Evolutionary conservation across 1,140 invertebrate species (phyloP).

Genomic region (Apis mellifera): DNA sequence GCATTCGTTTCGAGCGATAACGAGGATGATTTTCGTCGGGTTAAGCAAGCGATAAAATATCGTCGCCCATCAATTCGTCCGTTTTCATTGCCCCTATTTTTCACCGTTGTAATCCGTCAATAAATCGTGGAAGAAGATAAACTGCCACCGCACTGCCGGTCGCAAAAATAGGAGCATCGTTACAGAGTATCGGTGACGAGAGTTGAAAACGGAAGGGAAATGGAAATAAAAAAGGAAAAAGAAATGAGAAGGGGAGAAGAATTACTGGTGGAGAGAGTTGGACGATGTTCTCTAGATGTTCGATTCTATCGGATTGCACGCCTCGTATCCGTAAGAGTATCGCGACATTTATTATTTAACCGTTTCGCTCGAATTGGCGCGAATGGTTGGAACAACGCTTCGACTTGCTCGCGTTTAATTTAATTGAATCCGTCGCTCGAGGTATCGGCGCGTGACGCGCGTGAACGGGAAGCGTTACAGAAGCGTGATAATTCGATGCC

Average conservation of each 20-base stretch:
- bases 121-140: constrained; percentile 40
- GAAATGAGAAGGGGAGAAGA: neutral
- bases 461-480: constrained; percentile 31
- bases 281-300: too few species aligned
- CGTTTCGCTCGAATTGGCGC: too few species aligned
- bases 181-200: neutral
- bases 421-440: neutral
- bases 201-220: neutral
- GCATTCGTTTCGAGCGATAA: constrained; percentile 5
- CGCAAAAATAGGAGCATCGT: constrained; percentile 10
- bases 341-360: too few species aligned
- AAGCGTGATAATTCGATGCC: neutral
- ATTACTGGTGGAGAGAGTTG: neutral
- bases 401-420: neutral
- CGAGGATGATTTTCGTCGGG: constrained; percentile 24
- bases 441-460: neutral
- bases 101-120: constrained; percentile 48
- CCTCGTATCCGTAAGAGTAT: too few species aligned
- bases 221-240: too few species aligned
- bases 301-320: too few species aligned
- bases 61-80: constrained; percentile 44
- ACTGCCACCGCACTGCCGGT: neutral
- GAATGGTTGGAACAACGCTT: neutral
- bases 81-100: constrained; percentile 58
- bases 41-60: constrained; percentile 44